phyloP scores from a whole-genome alignment of 2,888 invertebrate genomes.

The Sphaeridia pumilis region DNA sequence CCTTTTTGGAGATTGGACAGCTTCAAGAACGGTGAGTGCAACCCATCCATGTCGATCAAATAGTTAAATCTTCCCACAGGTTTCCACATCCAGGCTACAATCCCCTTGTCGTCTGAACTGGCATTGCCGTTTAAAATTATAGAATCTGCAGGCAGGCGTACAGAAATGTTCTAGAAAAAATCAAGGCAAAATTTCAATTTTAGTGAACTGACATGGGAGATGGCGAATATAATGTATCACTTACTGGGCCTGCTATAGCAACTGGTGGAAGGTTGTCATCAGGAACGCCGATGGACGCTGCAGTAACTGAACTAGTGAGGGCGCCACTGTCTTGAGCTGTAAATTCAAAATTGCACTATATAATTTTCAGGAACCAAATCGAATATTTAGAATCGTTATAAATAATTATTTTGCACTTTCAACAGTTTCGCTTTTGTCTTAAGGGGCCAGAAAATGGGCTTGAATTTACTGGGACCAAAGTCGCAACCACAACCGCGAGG shows the following conservation, averaged over 20 bases:
- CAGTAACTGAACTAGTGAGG: constrained; percentile 68
- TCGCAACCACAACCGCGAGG: too few relatives aligned
- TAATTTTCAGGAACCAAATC: constrained; percentile 83
- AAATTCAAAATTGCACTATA: constrained; percentile 69
- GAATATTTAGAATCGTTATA: constrained; percentile 65
- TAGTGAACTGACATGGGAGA: background rate
- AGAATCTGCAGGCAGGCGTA: constrained; percentile 75
- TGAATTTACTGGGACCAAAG: too few relatives aligned
- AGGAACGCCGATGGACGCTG: constrained; percentile 79
- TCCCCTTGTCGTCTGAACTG: constrained; percentile 86
- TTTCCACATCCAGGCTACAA: constrained; percentile 92
- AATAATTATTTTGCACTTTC: too few relatives aligned
- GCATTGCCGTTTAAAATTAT: constrained; percentile 77
- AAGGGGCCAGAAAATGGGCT: too few relatives aligned
- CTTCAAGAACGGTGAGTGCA: constrained; percentile 75
- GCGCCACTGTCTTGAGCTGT: constrained; percentile 87
- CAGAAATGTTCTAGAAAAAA: constrained; percentile 58
- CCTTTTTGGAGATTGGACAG: constrained; percentile 79
- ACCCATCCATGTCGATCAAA: constrained; percentile 92
- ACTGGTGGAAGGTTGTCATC: constrained; percentile 90
- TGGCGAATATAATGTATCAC: background rate
- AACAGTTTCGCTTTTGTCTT: too few relatives aligned
- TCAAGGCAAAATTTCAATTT: background rate
- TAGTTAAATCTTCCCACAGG: constrained; percentile 73
- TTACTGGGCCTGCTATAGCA: constrained; percentile 67